Percentiles rank a stretch among this genome's conserved stretches.
These are phyloP conservation scores for Eueides isabella DNA, from an alignment of 1,140 invertebrate genomes.

Conservation along the genomic window DNA sequence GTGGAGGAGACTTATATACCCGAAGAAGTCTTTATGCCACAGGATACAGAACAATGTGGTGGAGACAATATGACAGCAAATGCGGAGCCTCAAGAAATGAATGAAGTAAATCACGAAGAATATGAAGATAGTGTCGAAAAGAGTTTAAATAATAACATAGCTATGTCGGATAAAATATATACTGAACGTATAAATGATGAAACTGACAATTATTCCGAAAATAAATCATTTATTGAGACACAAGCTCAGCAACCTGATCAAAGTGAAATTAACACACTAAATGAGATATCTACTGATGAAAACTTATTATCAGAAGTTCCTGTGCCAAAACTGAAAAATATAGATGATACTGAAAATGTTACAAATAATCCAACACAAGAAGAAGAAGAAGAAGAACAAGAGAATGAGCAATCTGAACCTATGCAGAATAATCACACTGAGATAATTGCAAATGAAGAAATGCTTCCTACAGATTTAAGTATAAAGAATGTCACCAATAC, in stretches of 20 bases:
- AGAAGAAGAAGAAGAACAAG: conserved; percentile 38
- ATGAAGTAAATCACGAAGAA: conserved; percentile 56
- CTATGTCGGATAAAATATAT: conserved; percentile 51
- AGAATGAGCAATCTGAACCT: conserved; percentile 16
- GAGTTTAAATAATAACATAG: conserved; percentile 58
- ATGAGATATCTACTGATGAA: conserved; percentile 43
- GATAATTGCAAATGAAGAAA: conserved; percentile 54
- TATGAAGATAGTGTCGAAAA: conserved; percentile 61
- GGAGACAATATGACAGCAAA: conserved; percentile 51
- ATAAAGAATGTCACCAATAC: conserved; percentile 54
- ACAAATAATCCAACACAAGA: conserved; percentile 15
- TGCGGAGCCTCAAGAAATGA: conserved; percentile 52
- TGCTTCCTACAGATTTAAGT: conserved; percentile 79
- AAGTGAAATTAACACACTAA: conserved; percentile 55
- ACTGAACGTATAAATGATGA: conserved; percentile 66
- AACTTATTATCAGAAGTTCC: background rate
- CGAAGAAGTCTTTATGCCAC: conserved; percentile 58
- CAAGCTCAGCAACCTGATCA: conserved; percentile 59
- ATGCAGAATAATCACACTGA: conserved; percentile 40
- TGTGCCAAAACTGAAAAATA: conserved; percentile 23
- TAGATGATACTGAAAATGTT: conserved; percentile 16
- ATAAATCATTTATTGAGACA: conserved; percentile 50
- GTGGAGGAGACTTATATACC: conserved; percentile 57
- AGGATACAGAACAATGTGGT: conserved; percentile 53
- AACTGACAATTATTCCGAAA: conserved; percentile 49